Evolutionary conservation across 2,797 vertebrate species (phyloP), one percentile per base, ranked within the genome.

Genomic region (Cetoscarus ocellatus): DNA sequence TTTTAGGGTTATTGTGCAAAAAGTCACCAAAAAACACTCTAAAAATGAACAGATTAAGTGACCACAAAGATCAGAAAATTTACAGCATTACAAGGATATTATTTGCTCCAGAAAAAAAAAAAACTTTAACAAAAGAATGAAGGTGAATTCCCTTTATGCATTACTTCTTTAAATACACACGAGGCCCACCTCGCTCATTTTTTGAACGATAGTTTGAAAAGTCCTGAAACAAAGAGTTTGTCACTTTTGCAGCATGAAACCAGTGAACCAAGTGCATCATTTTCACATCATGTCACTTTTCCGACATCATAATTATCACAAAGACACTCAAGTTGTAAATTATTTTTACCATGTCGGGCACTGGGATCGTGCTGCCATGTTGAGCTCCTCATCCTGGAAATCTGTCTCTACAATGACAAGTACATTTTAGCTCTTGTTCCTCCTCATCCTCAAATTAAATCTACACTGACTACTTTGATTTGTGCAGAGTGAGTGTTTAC

Each of bases 401-500:
- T 85, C 53, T 77, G 84, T 92, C 90, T 91, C 62, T 81, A 88
- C 67, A 82, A 88, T 87, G 89, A 92, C 90, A 88, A 85, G 61
- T 85, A 86, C 83, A 92, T 92, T 88, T 91, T 86, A 82, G 89
- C 85, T 88, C 89, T 88, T 91, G 88, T 86, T 86, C 75, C 61
- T 85, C 91, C 91, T 91, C 88, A 80, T 92, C 87, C 83, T 88
- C 90, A 73, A 85, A 92, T 92, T 87, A 90, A 86, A 94, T 94
- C 85, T 82, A 88, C 89, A 86, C 84, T 83, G 88, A 91, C 89
- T 86, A 89, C 91, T 93, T 93, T 93, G 93, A 95, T 93, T 83
- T 72, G 88, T 67, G 69, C 81, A 75, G 87, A 93, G 77, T 92
- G 91, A 90, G 81, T 91, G 85, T 92, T 93, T 93, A 91, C 86